These are phyloP conservation scores for Paratilapia polleni DNA, from an alignment of 2,113 vertebrate species.

Conservation along the genomic window DNA sequence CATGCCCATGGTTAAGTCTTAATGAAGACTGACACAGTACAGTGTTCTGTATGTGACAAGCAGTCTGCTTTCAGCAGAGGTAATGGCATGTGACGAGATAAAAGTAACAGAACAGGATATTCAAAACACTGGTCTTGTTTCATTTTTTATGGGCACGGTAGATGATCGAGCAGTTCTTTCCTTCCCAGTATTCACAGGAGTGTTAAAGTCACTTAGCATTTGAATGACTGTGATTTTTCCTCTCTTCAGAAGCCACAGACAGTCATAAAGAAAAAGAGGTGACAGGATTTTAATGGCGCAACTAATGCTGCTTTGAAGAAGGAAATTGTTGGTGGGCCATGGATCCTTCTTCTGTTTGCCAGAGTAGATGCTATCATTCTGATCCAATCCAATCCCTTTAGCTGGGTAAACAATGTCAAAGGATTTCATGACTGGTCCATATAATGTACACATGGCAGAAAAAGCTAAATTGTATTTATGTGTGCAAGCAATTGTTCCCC, in stretches of 20 bases:
- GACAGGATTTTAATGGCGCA: slow-evolving; percentile 81
- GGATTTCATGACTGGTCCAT: slow-evolving; percentile 49
- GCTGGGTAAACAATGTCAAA: slow-evolving; percentile 64
- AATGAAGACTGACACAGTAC: slow-evolving; percentile 70
- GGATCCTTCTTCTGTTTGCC: slow-evolving; percentile 52
- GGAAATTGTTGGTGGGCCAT: slow-evolving; percentile 64
- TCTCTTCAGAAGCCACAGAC: slow-evolving; percentile 61
- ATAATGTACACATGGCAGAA: slow-evolving; percentile 24
- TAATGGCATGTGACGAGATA: slow-evolving; percentile 74
- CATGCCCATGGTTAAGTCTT: slow-evolving; percentile 45
- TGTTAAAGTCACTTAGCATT: slow-evolving; percentile 79
- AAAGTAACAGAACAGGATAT: slow-evolving; percentile 52
- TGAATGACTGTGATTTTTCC: slow-evolving; percentile 77
- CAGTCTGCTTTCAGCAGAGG: slow-evolving; percentile 44
- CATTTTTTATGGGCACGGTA: slow-evolving; percentile 29
- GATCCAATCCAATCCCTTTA: slow-evolving; percentile 57
- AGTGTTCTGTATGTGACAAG: slow-evolving; percentile 63
- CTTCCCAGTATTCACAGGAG: slow-evolving; percentile 73
- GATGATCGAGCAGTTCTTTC: slow-evolving; percentile 65
- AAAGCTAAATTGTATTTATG: slow-evolving; percentile 56
- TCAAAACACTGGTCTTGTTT: slow-evolving; percentile 62
- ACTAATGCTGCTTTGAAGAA: slow-evolving; percentile 78
- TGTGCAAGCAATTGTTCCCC: slow-evolving; percentile 49
- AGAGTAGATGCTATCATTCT: slow-evolving; percentile 58
- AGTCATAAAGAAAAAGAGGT: slow-evolving; percentile 60